Base-by-base conservation (phyloP, 2,113 vertebrate species). In the Atractosteus spatula region DNA sequence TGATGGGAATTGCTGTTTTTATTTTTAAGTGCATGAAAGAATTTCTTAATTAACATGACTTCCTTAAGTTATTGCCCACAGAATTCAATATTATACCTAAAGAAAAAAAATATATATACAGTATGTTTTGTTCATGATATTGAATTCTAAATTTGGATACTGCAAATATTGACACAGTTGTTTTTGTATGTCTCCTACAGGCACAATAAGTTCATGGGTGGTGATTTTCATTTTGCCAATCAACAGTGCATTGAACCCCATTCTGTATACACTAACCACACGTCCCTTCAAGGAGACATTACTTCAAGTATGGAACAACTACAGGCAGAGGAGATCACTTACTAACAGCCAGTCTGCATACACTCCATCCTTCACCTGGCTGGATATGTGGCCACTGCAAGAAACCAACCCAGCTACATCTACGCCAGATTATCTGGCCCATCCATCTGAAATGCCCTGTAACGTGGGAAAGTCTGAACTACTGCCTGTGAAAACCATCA, bases 151-250 rank as follows among this genome's bases (percentile, higher is more conserved):
- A 29, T 29, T 29, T 29, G 29, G 29, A 29, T 29, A 29, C 1
- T 29, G 29, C 29, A 29, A 29, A 29, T 2, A 29, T 29, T 29
- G 29, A 29, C 29, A 29, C 29, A 29, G 2, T 29, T 59, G 11
- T 51, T 72, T 81, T 79, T 7, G 47, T 47, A 68, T 79, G 75
- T 83, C 79, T 82, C 78, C 82, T 75, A 13, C 79, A 98, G 97
- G 94, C 75, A 94, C 95, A 62, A 98, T 98, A 83, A 96, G 92
- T 74, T 98, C 96, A 57, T 99, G 96, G 97, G 96, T 98, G 54
- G 97, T 98, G 72, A 96, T 98, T 84, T 99, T 99, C 74, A 98
- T 99, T 80, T 87, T 99, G 64, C 97, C 97, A 72, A 99, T 98
- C 85, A 99, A 99, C 71, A 98, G 96, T 8, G 96, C 97, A 80